These are phyloP conservation scores for Drosophila gaucha DNA, from an alignment of 2,888 invertebrate genomes.

Conservation along the genomic window DNA sequence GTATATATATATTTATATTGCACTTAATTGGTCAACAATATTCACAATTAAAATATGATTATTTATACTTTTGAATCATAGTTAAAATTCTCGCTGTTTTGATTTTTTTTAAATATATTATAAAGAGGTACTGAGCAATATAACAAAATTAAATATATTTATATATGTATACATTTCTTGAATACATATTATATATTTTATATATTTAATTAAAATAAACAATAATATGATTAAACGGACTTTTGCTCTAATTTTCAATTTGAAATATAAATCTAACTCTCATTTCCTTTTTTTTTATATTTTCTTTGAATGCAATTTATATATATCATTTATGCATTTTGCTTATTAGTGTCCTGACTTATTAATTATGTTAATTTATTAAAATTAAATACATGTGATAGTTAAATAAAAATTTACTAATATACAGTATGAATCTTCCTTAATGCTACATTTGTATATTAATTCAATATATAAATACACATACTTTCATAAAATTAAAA, in stretches of 20 bases:
- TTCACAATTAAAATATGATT: conserved; percentile 28
- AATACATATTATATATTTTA: not conserved
- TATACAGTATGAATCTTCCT: conserved; percentile 2
- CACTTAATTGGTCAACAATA: conserved; percentile 42
- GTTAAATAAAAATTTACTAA: conserved; percentile 10
- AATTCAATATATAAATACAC: conserved; percentile 12
- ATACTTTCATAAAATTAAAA: conserved; percentile 10
- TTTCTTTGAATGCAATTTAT: too few species aligned
- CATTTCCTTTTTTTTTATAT: too few species aligned
- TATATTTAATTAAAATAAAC: too few species aligned
- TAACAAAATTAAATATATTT: conserved; percentile 1
- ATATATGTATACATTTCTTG: not conserved
- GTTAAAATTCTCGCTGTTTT: too few species aligned
- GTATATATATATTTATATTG: conserved; percentile 23
- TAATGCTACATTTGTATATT: conserved; percentile 20
- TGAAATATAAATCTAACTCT: too few species aligned
- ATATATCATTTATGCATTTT: not conserved
- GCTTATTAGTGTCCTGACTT: not conserved
- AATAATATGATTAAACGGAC: too few species aligned
- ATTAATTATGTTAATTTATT: too few species aligned
- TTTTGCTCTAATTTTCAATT: too few species aligned
- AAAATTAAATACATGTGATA: not conserved
- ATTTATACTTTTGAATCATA: too few species aligned
- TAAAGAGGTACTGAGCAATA: too few species aligned
- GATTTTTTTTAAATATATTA: too few species aligned